These are phyloP conservation scores for Stercorarius parasiticus DNA, from an alignment of 2,113 vertebrate genomes.

Conservation along the genomic window DNA sequence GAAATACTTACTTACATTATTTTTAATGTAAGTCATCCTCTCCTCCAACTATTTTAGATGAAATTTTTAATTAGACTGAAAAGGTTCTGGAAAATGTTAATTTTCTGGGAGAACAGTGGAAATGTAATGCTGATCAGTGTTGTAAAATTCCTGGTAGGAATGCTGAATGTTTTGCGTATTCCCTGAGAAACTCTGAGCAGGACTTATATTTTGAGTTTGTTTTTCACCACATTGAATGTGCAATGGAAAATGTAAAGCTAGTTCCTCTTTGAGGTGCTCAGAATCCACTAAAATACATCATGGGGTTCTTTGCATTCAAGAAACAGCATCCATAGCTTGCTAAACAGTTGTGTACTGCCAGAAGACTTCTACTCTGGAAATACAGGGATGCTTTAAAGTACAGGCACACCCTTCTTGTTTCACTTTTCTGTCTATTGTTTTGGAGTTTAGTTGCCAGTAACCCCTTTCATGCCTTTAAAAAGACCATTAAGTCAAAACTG, in stretches of 20 bases:
- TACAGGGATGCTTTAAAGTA: not conserved
- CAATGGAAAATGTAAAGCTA: not conserved
- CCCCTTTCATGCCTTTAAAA: not conserved
- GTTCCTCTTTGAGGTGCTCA: not conserved
- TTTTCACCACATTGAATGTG: not conserved
- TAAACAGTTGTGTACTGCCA: not conserved
- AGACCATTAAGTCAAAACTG: not conserved
- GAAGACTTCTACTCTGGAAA: not conserved
- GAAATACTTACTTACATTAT: not conserved
- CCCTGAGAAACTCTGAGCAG: not conserved
- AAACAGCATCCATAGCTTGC: not conserved
- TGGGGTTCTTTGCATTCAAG: not conserved
- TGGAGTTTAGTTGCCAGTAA: not conserved
- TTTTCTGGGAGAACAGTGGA: not conserved
- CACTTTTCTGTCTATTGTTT: not conserved
- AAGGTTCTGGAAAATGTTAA: not conserved
- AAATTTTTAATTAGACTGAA: not conserved
- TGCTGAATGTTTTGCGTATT: not conserved
- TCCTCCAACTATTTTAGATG: not conserved
- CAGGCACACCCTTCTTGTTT: not conserved
- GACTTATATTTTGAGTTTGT: not conserved
- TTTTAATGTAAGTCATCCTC: not conserved
- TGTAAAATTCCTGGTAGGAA: not conserved
- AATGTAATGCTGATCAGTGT: not conserved
- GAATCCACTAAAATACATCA: not conserved